Evolutionary conservation across 1,140 invertebrate species (phyloP), one percentile per base, ranked within the genome.

Genomic region (Cotesia chilonis): DNA sequence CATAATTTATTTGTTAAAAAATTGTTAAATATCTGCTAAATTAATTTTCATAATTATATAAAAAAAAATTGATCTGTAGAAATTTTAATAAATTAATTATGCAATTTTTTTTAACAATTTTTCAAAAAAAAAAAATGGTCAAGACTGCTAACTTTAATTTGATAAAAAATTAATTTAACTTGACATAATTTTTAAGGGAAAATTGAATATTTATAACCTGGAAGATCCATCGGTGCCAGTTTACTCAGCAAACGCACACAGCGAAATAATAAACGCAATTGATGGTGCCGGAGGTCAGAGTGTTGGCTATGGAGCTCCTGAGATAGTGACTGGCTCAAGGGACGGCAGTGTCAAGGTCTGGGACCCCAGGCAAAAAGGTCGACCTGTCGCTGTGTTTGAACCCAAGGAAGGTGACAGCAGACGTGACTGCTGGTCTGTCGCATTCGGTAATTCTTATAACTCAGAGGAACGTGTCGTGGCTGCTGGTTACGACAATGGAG

Each of bases 261-360:
- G 89, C 47, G 91, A 93, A 79, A 95, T 98, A 38, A 96, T 98
- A 69, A 98, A 98, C 88, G 87, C 90, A 28, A 96, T 98, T 74
- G 96, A 98, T 90, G 96, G 95, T 12, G 91, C 98, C 74, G 96
- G 93, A n/a, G 97, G 96, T 5, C 90, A 92, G 20, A 92, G 88
- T 61, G 84, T 92, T 14, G 94, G 94, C 54, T 95, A 92, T 85
- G 96, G 95, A 28, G 95, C 96, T 5, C 95, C 96, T 35, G 97
- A 98, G 91, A 92, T 99, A 77, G 95, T 94, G 0, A 98, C 97
- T 14, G 96, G 95, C 10, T 95, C 95, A 76, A 89, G 94, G 87
- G 96, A 98, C 91, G 96, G 96, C 92, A 91, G 90, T 76, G 96
- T 98, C 0, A 98, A 97, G 89, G 92, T 99, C 0, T 98, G 97